A percentile compares a stretch with the other conserved stretches of the same genome.
Evolutionary conservation across 2,888 invertebrate genomes (phyloP).

Genomic region (Caenorhabditis sp.): DNA sequence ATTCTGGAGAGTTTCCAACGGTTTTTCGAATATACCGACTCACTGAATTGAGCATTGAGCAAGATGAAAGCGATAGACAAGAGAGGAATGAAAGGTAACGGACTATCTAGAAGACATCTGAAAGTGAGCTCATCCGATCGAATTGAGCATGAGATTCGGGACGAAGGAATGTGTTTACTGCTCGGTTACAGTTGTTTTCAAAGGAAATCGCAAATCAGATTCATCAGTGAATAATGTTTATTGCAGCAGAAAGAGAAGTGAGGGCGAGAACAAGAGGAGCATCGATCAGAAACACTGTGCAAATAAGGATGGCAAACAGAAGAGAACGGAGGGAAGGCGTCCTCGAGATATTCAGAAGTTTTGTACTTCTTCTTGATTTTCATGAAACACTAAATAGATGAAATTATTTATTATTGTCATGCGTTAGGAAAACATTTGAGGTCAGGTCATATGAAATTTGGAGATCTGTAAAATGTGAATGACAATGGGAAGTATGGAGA

Average conservation of each 20-base stretch:
- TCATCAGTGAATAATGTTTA: not conserved
- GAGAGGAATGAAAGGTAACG: not conserved
- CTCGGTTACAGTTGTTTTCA: conserved; percentile 11
- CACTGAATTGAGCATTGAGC: conserved; percentile 36
- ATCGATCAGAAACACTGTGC: conserved; percentile 20
- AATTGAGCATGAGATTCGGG: too few species aligned
- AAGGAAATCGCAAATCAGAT: not conserved
- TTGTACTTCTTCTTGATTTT: too few species aligned
- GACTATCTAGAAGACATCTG: conserved; percentile 18
- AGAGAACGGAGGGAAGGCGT: not conserved
- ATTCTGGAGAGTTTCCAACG: not conserved
- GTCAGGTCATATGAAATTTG: too few species aligned
- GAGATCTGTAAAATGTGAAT: too few species aligned
- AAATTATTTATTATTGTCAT: too few species aligned
- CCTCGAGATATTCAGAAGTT: not conserved
- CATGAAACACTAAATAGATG: too few species aligned
- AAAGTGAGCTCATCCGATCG: too few species aligned
- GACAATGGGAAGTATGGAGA: too few species aligned
- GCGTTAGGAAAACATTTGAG: too few species aligned
- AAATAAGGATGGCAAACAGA: conserved; percentile 19
- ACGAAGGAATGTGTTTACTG: conserved; percentile 6
- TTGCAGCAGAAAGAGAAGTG: not conserved
- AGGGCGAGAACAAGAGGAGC: not conserved
- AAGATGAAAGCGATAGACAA: too few species aligned
- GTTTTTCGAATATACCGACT: too few species aligned